Percentiles rank a stretch among this genome's conserved stretches.
Conservation (phyloP, 2,113 vertebrate species). For the Eudyptes chrysolophus region DNA sequence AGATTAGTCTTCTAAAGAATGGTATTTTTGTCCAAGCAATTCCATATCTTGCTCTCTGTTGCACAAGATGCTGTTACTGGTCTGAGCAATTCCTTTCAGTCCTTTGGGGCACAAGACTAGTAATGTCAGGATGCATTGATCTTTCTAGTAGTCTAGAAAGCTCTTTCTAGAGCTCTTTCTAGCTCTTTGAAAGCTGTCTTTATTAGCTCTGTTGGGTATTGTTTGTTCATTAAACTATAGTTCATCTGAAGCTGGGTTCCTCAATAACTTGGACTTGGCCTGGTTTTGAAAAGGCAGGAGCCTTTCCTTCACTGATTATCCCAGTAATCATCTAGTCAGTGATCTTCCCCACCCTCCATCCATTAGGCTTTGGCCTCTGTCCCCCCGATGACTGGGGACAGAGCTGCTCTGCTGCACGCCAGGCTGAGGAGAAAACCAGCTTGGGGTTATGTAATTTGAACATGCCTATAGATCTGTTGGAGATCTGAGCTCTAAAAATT, state of each 20-base stretch:
- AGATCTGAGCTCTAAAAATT: not conserved
- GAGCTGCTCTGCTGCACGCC: not conserved
- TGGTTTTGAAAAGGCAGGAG: not conserved
- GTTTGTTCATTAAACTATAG: not conserved
- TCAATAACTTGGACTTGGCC: not conserved
- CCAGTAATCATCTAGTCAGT: not conserved
- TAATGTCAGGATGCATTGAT: not conserved
- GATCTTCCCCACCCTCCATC: not conserved
- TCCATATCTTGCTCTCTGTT: not conserved
- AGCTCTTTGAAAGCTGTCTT: not conserved
- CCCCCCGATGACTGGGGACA: not conserved
- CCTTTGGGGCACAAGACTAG: not conserved
- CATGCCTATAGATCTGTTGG: not conserved
- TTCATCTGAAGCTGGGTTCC: not conserved
- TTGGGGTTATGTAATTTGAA: not conserved
- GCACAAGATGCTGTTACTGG: not conserved
- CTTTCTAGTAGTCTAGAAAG: not conserved
- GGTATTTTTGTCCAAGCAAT: not conserved
- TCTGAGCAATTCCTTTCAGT: not conserved
- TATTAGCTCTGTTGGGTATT: not conserved
- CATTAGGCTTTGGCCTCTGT: not conserved
- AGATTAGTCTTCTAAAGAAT: not conserved
- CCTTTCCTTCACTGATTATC: not conserved
- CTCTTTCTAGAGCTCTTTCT: no score
- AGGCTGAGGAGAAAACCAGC: not conserved